phyloP scores from a whole-genome alignment of 2,113 vertebrate species.

The Donacobius atricapilla region DNA sequence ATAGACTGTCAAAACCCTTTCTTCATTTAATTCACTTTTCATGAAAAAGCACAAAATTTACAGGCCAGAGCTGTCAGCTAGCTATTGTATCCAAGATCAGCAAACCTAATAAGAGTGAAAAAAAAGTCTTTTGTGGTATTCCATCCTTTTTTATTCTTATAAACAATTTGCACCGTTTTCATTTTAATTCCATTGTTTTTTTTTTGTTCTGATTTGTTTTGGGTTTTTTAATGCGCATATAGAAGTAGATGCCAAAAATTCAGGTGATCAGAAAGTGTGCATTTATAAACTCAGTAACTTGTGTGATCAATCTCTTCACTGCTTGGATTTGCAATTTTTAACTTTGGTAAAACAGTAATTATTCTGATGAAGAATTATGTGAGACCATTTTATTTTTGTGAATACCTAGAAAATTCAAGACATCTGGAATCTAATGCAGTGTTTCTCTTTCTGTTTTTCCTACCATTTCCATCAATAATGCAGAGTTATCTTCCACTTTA shows the following conservation, averaged over 20 bases:
- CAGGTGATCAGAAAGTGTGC: neutral
- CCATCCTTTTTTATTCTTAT: neutral
- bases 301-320: neutral
- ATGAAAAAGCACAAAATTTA: neutral
- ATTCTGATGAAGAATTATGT: neutral
- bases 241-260: neutral
- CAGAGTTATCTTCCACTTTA: neutral
- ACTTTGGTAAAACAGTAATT: neutral
- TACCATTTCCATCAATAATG: neutral
- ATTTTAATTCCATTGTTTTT: neutral
- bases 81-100: neutral
- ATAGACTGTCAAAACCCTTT: neutral
- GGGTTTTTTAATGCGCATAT: neutral
- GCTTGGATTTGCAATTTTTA: neutral
- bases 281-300: neutral
- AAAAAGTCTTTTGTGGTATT: neutral
- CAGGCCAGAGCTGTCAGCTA: neutral
- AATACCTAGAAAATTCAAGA: slow-evolving; percentile 4
- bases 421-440: neutral
- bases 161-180: neutral
- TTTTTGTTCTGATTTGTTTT: neutral
- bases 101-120: neutral
- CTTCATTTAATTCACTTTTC: neutral
- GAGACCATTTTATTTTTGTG: neutral
- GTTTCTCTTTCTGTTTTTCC: neutral